Evolutionary conservation across 2,888 invertebrate genomes (phyloP), one percentile per base, ranked within the genome.

Genomic region (Metellina segmentata): DNA sequence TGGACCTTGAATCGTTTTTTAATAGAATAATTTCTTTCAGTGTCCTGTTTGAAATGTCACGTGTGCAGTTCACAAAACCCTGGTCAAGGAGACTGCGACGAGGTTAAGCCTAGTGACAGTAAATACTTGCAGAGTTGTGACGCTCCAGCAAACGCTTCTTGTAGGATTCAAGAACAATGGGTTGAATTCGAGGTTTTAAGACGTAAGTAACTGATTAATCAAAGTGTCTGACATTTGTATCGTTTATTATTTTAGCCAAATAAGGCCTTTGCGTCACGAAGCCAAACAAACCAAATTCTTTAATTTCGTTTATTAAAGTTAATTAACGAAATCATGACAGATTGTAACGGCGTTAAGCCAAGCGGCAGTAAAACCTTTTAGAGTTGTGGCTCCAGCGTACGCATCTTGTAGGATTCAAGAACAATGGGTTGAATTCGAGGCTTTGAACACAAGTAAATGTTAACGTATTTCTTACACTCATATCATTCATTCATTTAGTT

Each of bases 81-180:
- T 1, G 90, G 90, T 8, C 77, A 91, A 49, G 86, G 70, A 48
- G 83, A 88, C 48, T 87, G 87, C 70, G 9, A 11, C 8, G 11
- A 20, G 20, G 5, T 53, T 69, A 34, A 61, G 48, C n/a, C 75
- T 1, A 52, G 70, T 0, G 48, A 70, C 13, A 81, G 34, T 9
- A 72, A 88, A 34, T 91, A 74, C n/a, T 20, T 91, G 7, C 11
- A 1, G 8, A 71, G 79, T 0, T 91, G 91, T 75, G 13, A 20
- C 0, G 74, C 51, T 6, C 88, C 88, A 0, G 11, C 19, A 13
- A 75, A 91, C 16, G 48, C 11, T 8, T 70, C 88, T 13, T 91
- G 91, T 48, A 83, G 91, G 48, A 91, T 52, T 7, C 91, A 91
- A 52, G 85, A 91, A 34, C 91, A 91, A 48, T 91, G 88, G 88